Evolutionary conservation across 2,888 invertebrate species (phyloP).

Genomic region (Oxyteleia sp.): DNA sequence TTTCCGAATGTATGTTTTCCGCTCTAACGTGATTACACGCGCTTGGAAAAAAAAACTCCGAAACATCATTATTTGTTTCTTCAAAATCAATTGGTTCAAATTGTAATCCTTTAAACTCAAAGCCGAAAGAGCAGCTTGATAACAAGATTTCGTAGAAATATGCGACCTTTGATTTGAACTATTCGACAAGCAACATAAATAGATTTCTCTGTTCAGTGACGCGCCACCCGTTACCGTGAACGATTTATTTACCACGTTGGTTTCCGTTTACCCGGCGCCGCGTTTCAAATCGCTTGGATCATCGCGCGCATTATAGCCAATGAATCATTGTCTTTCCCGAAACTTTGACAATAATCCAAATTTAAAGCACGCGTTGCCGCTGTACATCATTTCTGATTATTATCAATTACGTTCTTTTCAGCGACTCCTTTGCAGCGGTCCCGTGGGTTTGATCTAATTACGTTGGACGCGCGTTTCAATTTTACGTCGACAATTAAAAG

Average conservation of each 20-base stretch:
- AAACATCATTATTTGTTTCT: slow-evolving; percentile 5
- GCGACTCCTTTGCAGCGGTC: slow-evolving; percentile 4
- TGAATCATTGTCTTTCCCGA: slow-evolving; percentile 69
- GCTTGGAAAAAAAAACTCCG: neutral
- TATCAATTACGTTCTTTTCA: slow-evolving; percentile 50
- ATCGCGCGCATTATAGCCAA: slow-evolving; percentile 66
- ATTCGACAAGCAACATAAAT: slow-evolving; percentile 66
- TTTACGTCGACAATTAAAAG: slow-evolving; percentile 32
- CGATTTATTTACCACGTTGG: slow-evolving; percentile 73
- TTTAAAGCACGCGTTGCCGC: slow-evolving; percentile 52
- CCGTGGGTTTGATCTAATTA: neutral
- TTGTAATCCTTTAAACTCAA: slow-evolving; percentile 27
- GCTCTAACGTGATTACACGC: slow-evolving; percentile 1
- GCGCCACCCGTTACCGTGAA: slow-evolving; percentile 56
- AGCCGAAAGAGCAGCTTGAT: slow-evolving; percentile 32
- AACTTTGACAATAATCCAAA: slow-evolving; percentile 60
- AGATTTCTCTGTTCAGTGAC: slow-evolving; percentile 71
- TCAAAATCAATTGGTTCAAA: slow-evolving; percentile 18
- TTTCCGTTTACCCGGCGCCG: slow-evolving; percentile 63
- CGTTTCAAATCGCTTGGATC: slow-evolving; percentile 69
- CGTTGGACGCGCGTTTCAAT: neutral
- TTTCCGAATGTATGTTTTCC: neutral
- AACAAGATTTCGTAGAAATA: slow-evolving; percentile 59
- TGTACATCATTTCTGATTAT: slow-evolving; percentile 55
- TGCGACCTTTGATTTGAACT: slow-evolving; percentile 62